These are phyloP conservation scores for Nomada ruficornis DNA, from an alignment of 2,888 invertebrate genomes.

Conservation along the genomic window DNA sequence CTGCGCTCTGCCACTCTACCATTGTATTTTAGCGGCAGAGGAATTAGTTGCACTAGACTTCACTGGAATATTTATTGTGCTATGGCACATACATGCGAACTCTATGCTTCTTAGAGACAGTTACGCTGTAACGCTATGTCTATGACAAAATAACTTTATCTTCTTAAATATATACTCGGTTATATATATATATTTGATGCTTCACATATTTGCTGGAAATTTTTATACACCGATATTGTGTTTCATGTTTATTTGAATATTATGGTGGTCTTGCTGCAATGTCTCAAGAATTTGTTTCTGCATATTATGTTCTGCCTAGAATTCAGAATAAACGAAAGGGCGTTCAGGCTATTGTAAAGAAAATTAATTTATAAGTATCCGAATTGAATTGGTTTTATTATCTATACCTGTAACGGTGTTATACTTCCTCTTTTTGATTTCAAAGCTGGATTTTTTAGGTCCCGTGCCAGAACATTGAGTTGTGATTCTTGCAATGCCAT, in stretches of 20 bases:
- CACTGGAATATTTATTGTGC: constrained; percentile 40
- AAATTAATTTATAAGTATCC: too few relatives aligned
- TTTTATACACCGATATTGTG: constrained; percentile 78
- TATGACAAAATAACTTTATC: not conserved
- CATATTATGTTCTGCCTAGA: constrained; percentile 80
- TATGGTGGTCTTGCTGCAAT: constrained; percentile 82
- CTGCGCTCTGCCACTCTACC: constrained; percentile 13
- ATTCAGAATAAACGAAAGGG: not conserved
- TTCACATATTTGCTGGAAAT: not conserved
- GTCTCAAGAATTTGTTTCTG: constrained; percentile 81
- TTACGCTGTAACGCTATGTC: not conserved
- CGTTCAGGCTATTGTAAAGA: not conserved
- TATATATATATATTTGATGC: constrained; percentile 16
- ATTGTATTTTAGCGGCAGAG: constrained; percentile 26
- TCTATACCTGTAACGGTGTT: constrained; percentile 75
- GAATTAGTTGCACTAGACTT: constrained; percentile 31
- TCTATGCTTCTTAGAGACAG: not conserved
- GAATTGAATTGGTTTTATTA: not conserved
- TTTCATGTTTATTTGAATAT: constrained; percentile 79
- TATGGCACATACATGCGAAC: constrained; percentile 32
- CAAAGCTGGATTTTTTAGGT: constrained; percentile 75
- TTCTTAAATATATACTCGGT: constrained; percentile 43
- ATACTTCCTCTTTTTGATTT: constrained; percentile 76
- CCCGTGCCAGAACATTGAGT: constrained; percentile 77
- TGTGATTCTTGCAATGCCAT: constrained; percentile 78